Base-by-base conservation (phyloP, 2,888 invertebrate species). In the Apomyelois bistriatella region DNA sequence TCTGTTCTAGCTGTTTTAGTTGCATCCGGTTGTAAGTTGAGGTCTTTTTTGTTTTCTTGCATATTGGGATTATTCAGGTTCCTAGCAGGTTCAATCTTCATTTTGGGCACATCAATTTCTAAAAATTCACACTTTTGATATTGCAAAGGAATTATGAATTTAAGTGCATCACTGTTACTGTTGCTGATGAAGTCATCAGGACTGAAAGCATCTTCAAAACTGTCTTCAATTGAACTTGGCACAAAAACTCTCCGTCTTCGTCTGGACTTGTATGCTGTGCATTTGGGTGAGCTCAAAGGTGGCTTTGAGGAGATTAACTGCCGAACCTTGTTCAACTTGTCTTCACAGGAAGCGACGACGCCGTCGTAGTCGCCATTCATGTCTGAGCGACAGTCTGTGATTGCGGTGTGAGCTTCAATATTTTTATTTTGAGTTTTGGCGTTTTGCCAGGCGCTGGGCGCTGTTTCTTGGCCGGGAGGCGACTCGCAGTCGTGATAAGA, bases 341-440 rank as follows among this genome's bases (percentile, higher is more conserved):
- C 77, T 58, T 85, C 81, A 59, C 85, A 85, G n/a, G 76, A 70
- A 50, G 68, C 72, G 13, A 69, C 81, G n/a, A 78, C 72, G n/a
- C 69, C 59, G 51, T 58, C 68, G 59, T 72, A 79, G n/a, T n/a
- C n/a, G 50, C 85, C 64, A 58, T 61, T 73, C 81, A 85, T 85
- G 59, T 74, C 78, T 65, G 74, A 57, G 52, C 64, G 61, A 56
- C 63, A 59, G 62, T 72, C 66, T 58, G 61, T 56, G 61, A 51
- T 58, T 60, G 65, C 66, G n/a, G n/a, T n/a, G 58, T 59, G 59
- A 57, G 68, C 66, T 63, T 70, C 72, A 74, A 73, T 78, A 77
- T 79, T 84, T 75, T 80, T 79, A 79, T 81, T 77, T 76, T 76
- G 75, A 64, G 57, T 52, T 43, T 74, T 87, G 87, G 87, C 72